These are phyloP conservation scores for Characodon lateralis DNA, from an alignment of 2,797 vertebrate species.

Conservation along the genomic window DNA sequence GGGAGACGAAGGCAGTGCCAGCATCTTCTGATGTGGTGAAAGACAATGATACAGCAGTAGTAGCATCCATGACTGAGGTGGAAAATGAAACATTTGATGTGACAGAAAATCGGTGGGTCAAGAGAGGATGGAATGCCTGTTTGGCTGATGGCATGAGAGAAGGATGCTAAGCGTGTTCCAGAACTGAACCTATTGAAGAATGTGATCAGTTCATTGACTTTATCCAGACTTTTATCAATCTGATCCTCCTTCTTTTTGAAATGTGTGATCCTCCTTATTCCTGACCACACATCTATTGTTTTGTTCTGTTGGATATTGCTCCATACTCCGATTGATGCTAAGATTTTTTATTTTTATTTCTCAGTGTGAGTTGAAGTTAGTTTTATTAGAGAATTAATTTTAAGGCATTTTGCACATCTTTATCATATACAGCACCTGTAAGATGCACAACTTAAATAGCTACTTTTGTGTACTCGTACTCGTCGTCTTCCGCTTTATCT, in stretches of 20 bases:
- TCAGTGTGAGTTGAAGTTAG: neutral
- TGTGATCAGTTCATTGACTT: neutral
- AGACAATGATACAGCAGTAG: neutral
- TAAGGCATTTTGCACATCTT: neutral
- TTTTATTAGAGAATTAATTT: neutral
- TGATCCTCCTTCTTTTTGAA: neutral
- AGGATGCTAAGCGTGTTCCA: neutral
- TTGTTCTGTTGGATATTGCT: neutral
- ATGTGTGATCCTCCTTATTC: neutral
- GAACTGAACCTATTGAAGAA: neutral
- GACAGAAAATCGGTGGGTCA: neutral
- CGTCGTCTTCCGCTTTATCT: too few species aligned
- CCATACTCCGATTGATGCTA: neutral
- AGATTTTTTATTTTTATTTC: neutral
- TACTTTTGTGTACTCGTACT: too few species aligned
- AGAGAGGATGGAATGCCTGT: neutral
- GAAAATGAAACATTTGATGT: neutral
- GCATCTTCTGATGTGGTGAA: neutral
- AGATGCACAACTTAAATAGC: too few species aligned
- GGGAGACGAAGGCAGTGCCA: neutral
- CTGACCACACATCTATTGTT: neutral
- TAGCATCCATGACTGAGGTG: neutral
- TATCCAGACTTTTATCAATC: neutral
- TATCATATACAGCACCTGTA: neutral
- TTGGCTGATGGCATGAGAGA: neutral